Percentiles rank a stretch among this genome's conserved stretches.
These are phyloP conservation scores for Leucophenga montana DNA, from an alignment of 2,888 invertebrate genomes.

Conservation along the genomic window DNA sequence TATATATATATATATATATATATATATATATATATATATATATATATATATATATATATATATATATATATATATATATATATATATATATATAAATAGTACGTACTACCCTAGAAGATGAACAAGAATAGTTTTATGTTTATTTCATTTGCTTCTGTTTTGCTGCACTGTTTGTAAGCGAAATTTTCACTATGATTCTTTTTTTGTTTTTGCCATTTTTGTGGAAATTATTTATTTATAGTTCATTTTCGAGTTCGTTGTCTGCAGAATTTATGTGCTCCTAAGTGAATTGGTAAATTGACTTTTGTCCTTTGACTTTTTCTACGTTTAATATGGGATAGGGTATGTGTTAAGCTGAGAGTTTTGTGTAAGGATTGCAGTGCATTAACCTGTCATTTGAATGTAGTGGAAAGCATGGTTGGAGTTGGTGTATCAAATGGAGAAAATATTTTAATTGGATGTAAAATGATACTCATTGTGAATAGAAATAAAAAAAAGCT, in stretches of 20 bases:
- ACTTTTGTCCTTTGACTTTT: slow-evolving; percentile 44
- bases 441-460: no score
- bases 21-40: no score
- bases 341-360: slow-evolving; percentile 25
- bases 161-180: neutral
- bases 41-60: no score
- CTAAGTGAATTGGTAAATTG: slow-evolving; percentile 50
- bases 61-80: no score
- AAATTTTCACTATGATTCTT: neutral
- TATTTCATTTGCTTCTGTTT: neutral
- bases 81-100: no score
- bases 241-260: slow-evolving; percentile 61
- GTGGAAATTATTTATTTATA: slow-evolving; percentile 60
- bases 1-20: no score
- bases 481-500: no score
- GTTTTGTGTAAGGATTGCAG: neutral
- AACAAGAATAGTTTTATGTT: slow-evolving; percentile 4
- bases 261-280: slow-evolving; percentile 50
- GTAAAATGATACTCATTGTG: no score
- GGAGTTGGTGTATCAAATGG: no score
- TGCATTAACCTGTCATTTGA: neutral
- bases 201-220: slow-evolving; percentile 4
- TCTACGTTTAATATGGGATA: slow-evolving; percentile 12
- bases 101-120: no score
- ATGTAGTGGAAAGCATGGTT: neutral